Conservation (phyloP, 2,888 invertebrate species). For the Corythucha ciliata region DNA sequence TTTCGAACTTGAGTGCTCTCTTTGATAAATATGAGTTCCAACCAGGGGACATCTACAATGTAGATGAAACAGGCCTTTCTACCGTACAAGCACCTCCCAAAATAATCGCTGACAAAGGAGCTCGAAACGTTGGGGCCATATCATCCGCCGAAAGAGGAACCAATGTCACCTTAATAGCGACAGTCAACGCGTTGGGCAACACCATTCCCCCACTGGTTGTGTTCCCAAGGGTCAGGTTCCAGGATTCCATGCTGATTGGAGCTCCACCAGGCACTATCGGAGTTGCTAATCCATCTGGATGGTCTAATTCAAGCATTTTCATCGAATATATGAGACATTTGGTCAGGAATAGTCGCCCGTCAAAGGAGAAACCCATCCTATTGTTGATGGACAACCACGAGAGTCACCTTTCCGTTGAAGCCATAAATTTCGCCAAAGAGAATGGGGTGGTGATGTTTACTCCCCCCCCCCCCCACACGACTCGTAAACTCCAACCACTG, state of each 20-base stretch:
- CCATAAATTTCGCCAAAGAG: background rate
- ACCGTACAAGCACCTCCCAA: conserved; percentile 8
- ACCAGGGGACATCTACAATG: background rate
- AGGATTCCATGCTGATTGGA: no score
- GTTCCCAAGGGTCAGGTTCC: no score
- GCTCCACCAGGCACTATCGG: conserved; percentile 30
- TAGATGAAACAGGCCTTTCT: conserved; percentile 2
- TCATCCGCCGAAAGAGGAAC: conserved; percentile 5
- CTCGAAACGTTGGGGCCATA: conserved; percentile 1
- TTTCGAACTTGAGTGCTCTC: background rate
- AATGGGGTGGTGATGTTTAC: conserved; percentile 7
- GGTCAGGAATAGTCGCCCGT: background rate
- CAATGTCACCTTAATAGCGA: conserved; percentile 1
- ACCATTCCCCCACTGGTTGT: no score
- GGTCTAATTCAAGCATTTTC: conserved; percentile 33
- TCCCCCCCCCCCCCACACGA: no score
- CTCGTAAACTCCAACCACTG: no score
- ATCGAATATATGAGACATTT: conserved; percentile 22
- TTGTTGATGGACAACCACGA: conserved; percentile 1
- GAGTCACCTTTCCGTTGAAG: background rate
- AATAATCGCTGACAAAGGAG: conserved; percentile 5
- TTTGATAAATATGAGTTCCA: conserved; percentile 8
- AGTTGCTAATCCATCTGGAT: conserved; percentile 28
- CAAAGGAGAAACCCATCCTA: background rate
- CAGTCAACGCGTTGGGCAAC: conserved; percentile 6